Percentiles rank a stretch among this genome's conserved stretches.
Conservation (phyloP, 2,113 vertebrate genomes). For the Polyodon spathula region DNA sequence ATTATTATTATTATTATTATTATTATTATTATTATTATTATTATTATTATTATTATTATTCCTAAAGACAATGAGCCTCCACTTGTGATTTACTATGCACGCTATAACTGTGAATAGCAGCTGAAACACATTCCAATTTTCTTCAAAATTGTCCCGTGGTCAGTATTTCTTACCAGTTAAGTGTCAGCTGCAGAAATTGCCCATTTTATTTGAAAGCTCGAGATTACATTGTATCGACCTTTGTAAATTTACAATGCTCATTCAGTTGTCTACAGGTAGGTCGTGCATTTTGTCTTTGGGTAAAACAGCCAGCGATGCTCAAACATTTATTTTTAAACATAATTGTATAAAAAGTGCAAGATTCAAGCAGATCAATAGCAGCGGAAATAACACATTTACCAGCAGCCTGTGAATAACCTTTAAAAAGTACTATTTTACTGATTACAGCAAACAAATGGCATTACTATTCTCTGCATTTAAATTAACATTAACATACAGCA, state of each 20-base stretch:
- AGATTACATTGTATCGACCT: conserved; percentile 10
- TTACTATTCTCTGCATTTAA: not conserved
- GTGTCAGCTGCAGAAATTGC: not conserved
- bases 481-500: not conserved
- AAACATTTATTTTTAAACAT: not conserved
- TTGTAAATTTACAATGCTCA: not conserved
- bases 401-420: not conserved
- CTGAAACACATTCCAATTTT: conserved; percentile 10
- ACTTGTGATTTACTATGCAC: too few relatives aligned
- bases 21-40: too few relatives aligned
- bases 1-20: too few relatives aligned
- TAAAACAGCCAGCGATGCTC: not conserved
- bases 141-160: conserved; percentile 9
- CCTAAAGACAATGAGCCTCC: too few relatives aligned
- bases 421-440: not conserved
- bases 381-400: conserved; percentile 11
- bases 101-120: conserved; percentile 10
- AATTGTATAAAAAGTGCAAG: conserved; percentile 12
- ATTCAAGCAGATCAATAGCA: conserved; percentile 8
- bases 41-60: too few relatives aligned
- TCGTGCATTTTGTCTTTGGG: conserved; percentile 5
- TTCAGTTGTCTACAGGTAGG: conserved; percentile 5
- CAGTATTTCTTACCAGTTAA: conserved; percentile 4
- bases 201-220: conserved; percentile 2
- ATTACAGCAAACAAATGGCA: too few relatives aligned